Conservation (phyloP, 2,797 vertebrate species). For the Distichodus sexfasciatus region DNA sequence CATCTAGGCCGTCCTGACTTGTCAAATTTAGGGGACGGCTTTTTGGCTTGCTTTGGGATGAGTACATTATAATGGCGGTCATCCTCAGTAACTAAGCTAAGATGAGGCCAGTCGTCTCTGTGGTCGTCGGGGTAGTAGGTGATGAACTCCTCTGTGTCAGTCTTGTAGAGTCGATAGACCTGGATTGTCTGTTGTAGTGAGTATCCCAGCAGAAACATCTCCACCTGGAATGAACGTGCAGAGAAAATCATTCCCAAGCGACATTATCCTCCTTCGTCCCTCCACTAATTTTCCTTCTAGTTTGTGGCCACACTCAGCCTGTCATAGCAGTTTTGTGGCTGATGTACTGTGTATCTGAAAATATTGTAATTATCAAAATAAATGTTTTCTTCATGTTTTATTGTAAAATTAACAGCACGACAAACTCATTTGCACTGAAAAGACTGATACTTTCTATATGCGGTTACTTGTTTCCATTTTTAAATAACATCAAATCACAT, state of each 20-base stretch:
- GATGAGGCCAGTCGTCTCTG: constrained; percentile 70
- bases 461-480: too few species aligned
- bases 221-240: constrained; percentile 72
- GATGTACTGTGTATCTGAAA: too few species aligned
- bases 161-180: constrained; percentile 82
- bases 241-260: neutral
- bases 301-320: too few species aligned
- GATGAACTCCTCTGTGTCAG: constrained; percentile 80
- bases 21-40: constrained; percentile 17
- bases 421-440: too few species aligned
- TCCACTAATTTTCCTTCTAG: too few species aligned
- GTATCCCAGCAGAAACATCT: constrained; percentile 89
- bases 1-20: constrained; percentile 26
- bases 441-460: too few species aligned
- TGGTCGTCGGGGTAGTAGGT: constrained; percentile 78
- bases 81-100: constrained; percentile 82
- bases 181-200: constrained; percentile 75
- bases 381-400: too few species aligned
- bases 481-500: too few species aligned
- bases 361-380: too few species aligned
- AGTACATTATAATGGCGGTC: constrained; percentile 86
- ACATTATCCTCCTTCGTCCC: neutral
- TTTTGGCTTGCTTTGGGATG: constrained; percentile 72
- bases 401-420: too few species aligned
- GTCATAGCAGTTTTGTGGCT: too few species aligned